Conservation (phyloP, 2,888 invertebrate genomes). For the Criorhina ranunculi region DNA sequence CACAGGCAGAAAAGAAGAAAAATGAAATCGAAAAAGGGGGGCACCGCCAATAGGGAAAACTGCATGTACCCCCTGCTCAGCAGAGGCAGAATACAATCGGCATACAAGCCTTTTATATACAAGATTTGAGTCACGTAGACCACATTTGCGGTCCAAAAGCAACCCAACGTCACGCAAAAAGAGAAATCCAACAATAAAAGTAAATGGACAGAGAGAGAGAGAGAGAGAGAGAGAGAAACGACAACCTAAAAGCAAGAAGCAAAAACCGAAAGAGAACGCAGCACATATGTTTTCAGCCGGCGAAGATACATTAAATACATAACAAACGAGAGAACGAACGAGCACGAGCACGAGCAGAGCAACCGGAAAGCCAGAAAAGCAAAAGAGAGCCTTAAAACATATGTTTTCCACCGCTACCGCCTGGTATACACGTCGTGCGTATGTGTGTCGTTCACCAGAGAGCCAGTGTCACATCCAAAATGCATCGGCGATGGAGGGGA, state of each 20-base stretch:
- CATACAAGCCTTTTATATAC: slow-evolving; percentile 51
- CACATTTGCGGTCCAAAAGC: slow-evolving; percentile 70
- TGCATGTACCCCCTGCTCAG: slow-evolving; percentile 62
- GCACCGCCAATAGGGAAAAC: slow-evolving; percentile 49
- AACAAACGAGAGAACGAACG: slow-evolving; percentile 5
- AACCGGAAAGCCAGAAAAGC: background rate
- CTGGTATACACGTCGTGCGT: slow-evolving; percentile 28
- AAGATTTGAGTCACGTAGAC: slow-evolving; percentile 76
- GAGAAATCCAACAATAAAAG: slow-evolving; percentile 56
- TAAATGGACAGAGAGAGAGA: slow-evolving; percentile 34
- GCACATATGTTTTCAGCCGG: slow-evolving; percentile 36
- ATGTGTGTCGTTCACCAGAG: slow-evolving; percentile 45
- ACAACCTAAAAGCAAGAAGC: background rate
- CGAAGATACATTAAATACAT: slow-evolving; percentile 42
- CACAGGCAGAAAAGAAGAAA: slow-evolving; percentile 46
- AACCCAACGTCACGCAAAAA: slow-evolving; percentile 51
- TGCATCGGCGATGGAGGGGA: slow-evolving; percentile 59
- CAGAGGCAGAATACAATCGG: slow-evolving; percentile 21
- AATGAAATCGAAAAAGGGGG: slow-evolving; percentile 48
- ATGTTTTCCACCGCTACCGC: slow-evolving; percentile 55
- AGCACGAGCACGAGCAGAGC: background rate
- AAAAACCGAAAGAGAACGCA: slow-evolving; percentile 22
- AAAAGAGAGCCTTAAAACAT: slow-evolving; percentile 67
- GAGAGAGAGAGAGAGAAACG: background rate
- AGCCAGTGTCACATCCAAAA: slow-evolving; percentile 49